Evolutionary conservation across 2,113 vertebrate genomes (phyloP).

Genomic region (Limnothrissa miodon): DNA sequence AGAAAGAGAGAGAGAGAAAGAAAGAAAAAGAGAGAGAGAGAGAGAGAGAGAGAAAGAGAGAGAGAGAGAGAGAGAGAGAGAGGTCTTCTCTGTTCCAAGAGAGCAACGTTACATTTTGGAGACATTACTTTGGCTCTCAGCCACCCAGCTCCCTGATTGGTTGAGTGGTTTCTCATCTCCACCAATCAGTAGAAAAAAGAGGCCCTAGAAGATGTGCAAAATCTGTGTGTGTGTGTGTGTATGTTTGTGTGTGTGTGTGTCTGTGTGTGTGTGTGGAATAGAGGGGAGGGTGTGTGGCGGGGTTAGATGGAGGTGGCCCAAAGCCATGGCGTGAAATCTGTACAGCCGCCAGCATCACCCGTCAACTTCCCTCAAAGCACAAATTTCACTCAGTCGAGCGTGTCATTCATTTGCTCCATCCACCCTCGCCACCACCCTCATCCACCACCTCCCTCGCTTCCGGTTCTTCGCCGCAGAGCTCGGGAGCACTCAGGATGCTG

Average conservation of each 20-base stretch:
- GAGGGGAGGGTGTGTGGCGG: background rate
- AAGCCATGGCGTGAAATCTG: conserved; percentile 22
- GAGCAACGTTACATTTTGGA: conserved; percentile 16
- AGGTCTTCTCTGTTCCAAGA: conserved; percentile 21
- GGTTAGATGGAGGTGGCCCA: conserved; percentile 16
- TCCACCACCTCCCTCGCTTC: background rate
- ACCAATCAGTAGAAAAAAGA: conserved; percentile 22
- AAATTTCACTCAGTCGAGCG: conserved; percentile 19
- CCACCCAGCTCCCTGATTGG: background rate
- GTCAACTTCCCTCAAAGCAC: conserved; percentile 16
- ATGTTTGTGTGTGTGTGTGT: background rate
- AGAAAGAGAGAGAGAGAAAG: background rate
- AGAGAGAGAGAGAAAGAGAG: background rate
- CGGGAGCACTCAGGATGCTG: background rate
- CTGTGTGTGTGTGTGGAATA: background rate
- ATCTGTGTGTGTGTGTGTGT: background rate
- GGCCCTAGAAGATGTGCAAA: background rate
- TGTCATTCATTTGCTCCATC: background rate
- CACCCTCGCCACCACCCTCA: background rate
- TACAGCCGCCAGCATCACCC: conserved; percentile 7
- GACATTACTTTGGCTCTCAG: conserved; percentile 24
- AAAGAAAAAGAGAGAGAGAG: background rate
- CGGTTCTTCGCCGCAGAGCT: background rate
- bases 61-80: background rate
- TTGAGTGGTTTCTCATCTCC: conserved; percentile 4